Percentiles rank a stretch among this genome's conserved stretches.
phyloP scores from a whole-genome alignment of 2,113 vertebrate species.

The Silurus glanis region DNA sequence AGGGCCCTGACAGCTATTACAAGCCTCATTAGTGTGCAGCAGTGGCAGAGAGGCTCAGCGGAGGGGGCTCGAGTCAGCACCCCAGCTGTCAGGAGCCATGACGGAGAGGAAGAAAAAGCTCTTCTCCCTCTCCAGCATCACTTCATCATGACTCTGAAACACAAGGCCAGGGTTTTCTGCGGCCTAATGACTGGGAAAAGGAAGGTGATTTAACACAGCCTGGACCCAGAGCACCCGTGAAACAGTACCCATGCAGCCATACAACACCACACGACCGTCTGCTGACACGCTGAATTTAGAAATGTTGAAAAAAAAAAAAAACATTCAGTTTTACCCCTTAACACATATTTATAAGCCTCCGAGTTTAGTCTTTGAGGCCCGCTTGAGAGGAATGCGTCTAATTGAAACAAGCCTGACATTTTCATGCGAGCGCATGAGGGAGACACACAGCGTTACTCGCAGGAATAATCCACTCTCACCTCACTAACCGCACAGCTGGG shows the following conservation, averaged over 20 bases:
- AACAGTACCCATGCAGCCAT: constrained; percentile 28
- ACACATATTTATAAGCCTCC: constrained; percentile 34
- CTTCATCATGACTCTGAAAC: constrained; percentile 53
- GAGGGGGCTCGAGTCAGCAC: constrained; percentile 48
- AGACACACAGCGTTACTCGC: constrained; percentile 29
- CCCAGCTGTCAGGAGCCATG: constrained; percentile 58
- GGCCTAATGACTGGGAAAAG: constrained; percentile 51
- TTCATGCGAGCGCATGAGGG: constrained; percentile 20
- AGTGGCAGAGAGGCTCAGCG: constrained; percentile 49
- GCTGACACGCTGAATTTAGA: constrained; percentile 24
- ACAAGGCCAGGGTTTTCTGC: constrained; percentile 35
- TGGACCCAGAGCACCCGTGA: constrained; percentile 34
- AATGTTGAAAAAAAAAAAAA: constrained; percentile 28
- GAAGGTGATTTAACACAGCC: constrained; percentile 45
- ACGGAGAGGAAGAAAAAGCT: constrained; percentile 46
- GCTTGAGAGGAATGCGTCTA: constrained; percentile 26
- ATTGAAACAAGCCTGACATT: constrained; percentile 43
- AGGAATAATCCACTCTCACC: constrained; percentile 46
- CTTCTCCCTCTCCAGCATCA: constrained; percentile 43
- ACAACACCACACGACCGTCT: constrained; percentile 29
- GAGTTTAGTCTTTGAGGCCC: constrained; percentile 29
- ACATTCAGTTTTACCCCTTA: constrained; percentile 36
- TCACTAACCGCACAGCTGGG: constrained; percentile 52
- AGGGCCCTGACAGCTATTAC: constrained; percentile 59
- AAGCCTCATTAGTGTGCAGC: constrained; percentile 56